These are phyloP conservation scores for Leptopilina clavipes DNA, from an alignment of 1,140 invertebrate species.

Conservation along the genomic window DNA sequence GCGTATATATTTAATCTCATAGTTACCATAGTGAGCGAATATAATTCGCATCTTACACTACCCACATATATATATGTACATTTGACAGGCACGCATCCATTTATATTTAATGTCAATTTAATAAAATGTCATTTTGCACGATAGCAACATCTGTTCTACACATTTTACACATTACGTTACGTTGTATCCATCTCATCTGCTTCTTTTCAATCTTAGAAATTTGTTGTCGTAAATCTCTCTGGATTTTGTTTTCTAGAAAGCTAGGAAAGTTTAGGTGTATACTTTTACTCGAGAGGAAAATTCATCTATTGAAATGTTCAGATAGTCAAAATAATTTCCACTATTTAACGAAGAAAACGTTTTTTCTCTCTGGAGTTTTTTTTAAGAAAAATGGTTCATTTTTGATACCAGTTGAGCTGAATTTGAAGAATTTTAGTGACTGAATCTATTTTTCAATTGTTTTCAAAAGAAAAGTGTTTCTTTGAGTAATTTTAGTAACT, in stretches of 20 bases:
- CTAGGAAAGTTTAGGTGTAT: no score
- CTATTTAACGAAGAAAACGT: no score
- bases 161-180: slow-evolving; percentile 2
- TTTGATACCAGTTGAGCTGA: no score
- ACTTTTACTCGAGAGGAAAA: background rate
- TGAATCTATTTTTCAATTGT: no score
- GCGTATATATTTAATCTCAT: background rate
- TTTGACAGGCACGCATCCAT: slow-evolving; percentile 12
- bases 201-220: slow-evolving; percentile 3
- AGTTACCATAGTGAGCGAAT: background rate
- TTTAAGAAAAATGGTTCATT: no score
- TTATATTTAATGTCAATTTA: slow-evolving; percentile 22
- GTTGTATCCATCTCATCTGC: background rate
- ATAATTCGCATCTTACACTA: slow-evolving; percentile 26
- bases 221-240: background rate
- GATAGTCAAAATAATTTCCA: no score
- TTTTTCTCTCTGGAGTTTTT: no score
- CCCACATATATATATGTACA: background rate
- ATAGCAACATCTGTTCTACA: slow-evolving; percentile 14
- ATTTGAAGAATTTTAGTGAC: no score
- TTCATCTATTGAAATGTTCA: no score
- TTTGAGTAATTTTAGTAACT: no score
- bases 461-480: no score
- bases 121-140: slow-evolving; percentile 15
- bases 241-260: background rate